Conservation (phyloP, 2,113 vertebrate species). For the Baryphthengus martii region DNA sequence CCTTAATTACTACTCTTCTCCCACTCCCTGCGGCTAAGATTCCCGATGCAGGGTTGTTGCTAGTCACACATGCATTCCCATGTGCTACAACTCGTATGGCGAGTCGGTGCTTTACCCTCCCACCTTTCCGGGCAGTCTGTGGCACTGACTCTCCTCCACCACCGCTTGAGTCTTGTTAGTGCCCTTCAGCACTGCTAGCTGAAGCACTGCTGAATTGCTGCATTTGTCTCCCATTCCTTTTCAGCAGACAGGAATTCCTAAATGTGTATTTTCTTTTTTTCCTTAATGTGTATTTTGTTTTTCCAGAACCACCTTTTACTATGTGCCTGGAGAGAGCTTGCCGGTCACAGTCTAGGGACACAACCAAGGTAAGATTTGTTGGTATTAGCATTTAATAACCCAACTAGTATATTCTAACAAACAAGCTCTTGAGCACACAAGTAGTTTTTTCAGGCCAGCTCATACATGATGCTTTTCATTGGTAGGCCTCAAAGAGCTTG, state of each 20-base stretch:
- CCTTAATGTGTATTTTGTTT: not conserved
- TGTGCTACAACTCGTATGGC: not conserved
- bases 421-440: not conserved
- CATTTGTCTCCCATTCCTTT: accelerated
- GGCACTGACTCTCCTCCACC: not conserved
- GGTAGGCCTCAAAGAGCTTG: not conserved
- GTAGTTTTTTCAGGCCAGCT: not conserved
- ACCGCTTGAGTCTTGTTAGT: not conserved
- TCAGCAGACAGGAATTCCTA: not conserved
- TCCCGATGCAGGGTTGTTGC: not conserved
- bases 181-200: not conserved
- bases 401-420: not conserved
- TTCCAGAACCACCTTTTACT: not conserved
- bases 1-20: not conserved
- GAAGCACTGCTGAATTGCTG: not conserved
- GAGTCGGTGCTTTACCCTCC: not conserved
- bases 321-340: not conserved
- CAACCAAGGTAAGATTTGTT: not conserved
- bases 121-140: not conserved
- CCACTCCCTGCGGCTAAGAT: not conserved
- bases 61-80: accelerated
- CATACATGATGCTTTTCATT: not conserved
- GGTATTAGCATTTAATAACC: not conserved
- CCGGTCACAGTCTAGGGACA: not conserved
- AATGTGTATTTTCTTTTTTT: not conserved